Evolutionary conservation across 2,797 vertebrate species (phyloP).

Genomic region (Yasuhikotakia modesta): DNA sequence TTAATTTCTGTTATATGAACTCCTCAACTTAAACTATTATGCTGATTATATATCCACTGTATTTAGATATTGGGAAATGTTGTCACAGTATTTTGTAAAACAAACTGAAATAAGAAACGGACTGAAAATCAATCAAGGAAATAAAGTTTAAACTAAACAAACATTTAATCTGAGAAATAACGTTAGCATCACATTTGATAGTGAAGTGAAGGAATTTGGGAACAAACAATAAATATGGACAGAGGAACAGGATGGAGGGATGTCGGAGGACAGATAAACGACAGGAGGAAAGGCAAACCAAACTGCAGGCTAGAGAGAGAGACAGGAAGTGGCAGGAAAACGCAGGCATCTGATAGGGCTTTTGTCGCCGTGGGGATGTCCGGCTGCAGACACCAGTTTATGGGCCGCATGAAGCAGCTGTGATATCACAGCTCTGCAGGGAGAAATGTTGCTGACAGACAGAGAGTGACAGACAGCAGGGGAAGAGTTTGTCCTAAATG

Average conservation of each 20-base stretch:
- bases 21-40: too few relatives aligned
- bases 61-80: too few relatives aligned
- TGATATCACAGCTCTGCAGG: conserved; percentile 70
- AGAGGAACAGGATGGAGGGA: background rate
- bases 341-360: conserved; percentile 69
- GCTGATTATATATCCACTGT: too few relatives aligned
- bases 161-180: background rate
- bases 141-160: conserved; percentile 3
- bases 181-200: background rate
- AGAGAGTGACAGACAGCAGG: conserved; percentile 69
- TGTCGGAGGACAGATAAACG: conserved; percentile 60
- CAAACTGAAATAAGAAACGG: background rate
- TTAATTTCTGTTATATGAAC: too few relatives aligned
- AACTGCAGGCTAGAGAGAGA: conserved; percentile 50
- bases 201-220: background rate
- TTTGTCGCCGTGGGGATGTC: conserved; percentile 66
- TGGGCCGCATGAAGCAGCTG: conserved; percentile 65
- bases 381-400: conserved; percentile 63
- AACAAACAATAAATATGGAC: too few relatives aligned
- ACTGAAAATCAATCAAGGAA: background rate
- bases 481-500: conserved; percentile 49
- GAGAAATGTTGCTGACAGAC: conserved; percentile 73
- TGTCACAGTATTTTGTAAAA: too few relatives aligned
- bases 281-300: conserved; percentile 53
- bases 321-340: conserved; percentile 68